Evolutionary conservation across 2,113 vertebrate genomes (phyloP), one percentile per base, ranked within the genome.

Genomic region (Hystrix cristata): DNA sequence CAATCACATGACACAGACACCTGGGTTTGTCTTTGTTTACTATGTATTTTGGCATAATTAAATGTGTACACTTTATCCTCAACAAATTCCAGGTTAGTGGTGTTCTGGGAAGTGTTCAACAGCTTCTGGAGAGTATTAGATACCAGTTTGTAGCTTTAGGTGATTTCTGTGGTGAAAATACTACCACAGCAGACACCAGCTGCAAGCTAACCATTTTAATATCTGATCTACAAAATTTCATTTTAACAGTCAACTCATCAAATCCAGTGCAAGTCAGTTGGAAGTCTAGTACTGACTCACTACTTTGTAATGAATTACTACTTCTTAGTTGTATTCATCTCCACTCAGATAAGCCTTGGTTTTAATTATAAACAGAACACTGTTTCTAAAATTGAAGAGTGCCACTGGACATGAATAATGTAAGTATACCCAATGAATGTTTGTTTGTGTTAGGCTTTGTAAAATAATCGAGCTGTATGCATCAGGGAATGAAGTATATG

Each of bases 341-440:
- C 89, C 3, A 43, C 23, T 86, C 67, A 95, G 78, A 48, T 60
- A 29, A 48, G 10, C 25, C 31, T 62, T 9, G 8, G 3, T 76
- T 95, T 94, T 81, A 15, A 76, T 62, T 81, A 78, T 86, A 85
- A 89, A 92, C 84, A 46, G 48, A n/a, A n/a, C 53, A 91, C 15
- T 4, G 65, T 87, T 74, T 11, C 48, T 55, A 74, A 87, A 95
- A 59, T 67, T 18, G 14, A 86, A 83, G 29, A 19, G 1, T 95
- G 4, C 31, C 91, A 72, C 5, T 69, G 8, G 14, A 21, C 92
- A 83, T 67, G 74, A 83, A 72, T 90, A 16, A 1, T 57, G 23
- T 31, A 27, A 72, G 57, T 19, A 62, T 43, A 18, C 3, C 53
- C 78, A 72, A 15, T 7, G 53, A 93, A 90, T 72, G 11, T 84